These are phyloP conservation scores for Australoheros facetus DNA, from an alignment of 2,797 vertebrate species.

Conservation along the genomic window DNA sequence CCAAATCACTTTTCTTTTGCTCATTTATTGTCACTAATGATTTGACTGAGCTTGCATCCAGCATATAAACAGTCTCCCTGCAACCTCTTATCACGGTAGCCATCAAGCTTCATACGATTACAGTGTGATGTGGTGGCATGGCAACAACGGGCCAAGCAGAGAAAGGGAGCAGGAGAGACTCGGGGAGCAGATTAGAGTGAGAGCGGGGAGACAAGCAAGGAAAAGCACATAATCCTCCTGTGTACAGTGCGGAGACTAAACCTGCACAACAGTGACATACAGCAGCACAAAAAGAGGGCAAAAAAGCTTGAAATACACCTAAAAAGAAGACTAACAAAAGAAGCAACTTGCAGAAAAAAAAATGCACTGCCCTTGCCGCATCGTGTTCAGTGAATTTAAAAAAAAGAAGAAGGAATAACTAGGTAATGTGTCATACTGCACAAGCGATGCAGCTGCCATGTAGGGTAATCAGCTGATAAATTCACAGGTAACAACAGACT, in stretches of 20 bases:
- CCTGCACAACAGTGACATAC: constrained; percentile 56
- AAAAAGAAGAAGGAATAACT: constrained; percentile 19
- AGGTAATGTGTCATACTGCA: constrained; percentile 21
- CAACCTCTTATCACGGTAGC: constrained; percentile 59
- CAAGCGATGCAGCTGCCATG: constrained; percentile 16
- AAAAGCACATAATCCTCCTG: constrained; percentile 69
- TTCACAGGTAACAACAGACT: constrained; percentile 16
- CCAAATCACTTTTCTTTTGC: not conserved
- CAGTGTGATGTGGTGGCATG: constrained; percentile 68
- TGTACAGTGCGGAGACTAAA: constrained; percentile 61
- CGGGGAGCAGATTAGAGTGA: constrained; percentile 61
- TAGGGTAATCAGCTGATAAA: constrained; percentile 28
- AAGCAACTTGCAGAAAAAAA: constrained; percentile 8
- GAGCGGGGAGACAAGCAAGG: constrained; percentile 57
- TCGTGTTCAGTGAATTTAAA: constrained; percentile 7
- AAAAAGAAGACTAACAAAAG: constrained; percentile 30
- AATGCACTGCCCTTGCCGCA: constrained; percentile 1
- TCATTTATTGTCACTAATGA: constrained; percentile 39
- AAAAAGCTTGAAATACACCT: constrained; percentile 36
- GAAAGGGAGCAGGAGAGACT: constrained; percentile 45
- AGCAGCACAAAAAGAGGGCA: constrained; percentile 44
- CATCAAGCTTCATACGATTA: constrained; percentile 64
- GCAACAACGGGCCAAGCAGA: constrained; percentile 62
- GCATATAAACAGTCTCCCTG: constrained; percentile 28
- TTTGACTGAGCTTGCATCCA: constrained; percentile 21